Base-by-base conservation (phyloP, 2,888 invertebrate genomes). In the Dusona sp. region DNA sequence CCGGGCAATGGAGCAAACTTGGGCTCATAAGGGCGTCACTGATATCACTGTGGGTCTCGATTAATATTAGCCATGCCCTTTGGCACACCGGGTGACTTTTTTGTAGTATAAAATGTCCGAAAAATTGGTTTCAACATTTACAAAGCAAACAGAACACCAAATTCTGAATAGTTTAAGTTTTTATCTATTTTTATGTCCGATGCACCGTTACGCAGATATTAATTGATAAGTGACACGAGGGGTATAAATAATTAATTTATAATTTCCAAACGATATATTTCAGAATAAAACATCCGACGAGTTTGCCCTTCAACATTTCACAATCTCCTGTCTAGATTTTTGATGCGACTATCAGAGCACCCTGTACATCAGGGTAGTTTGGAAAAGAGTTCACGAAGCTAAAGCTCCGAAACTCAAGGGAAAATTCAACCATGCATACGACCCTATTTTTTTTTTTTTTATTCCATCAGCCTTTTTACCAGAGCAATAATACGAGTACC, bases 381-480 rank as follows among this genome's bases (percentile, higher is more conserved):
- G 48, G 78, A 72, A 54, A 74, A 82, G 65, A 73, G 77, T 72
- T 45, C 79, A 73, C 72, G 74, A 77, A 83, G 73, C 74, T 25
- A 16, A 57, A 54, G 45, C 72, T 54, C 48, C 29, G 75, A 54
- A n/a, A 70, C 67, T 29, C 77, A 77, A 64, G 87, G 79, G 83
- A 72, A 88, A 87, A 88, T 87, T 72, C 82, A 89, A 45, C 89
- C 88, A 89, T 89, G 89, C 89, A 86, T 87, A 85, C 87, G 78
- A 88, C 88, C 88, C 88, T 54, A 85, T 72, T 84, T 88, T 88
- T 83, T 78, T 64, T 81, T 73, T 70, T 82, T 70, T 79, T 68
- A 85, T 75, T 73, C 64, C 61, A 74, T 65, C 65, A 57, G 45
- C 45, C 64, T 68, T 54, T 74, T 54, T 79, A 68, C 83, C 81